These are phyloP conservation scores for Epirrhoe tristata DNA, from an alignment of 2,888 invertebrate species.

Conservation along the genomic window DNA sequence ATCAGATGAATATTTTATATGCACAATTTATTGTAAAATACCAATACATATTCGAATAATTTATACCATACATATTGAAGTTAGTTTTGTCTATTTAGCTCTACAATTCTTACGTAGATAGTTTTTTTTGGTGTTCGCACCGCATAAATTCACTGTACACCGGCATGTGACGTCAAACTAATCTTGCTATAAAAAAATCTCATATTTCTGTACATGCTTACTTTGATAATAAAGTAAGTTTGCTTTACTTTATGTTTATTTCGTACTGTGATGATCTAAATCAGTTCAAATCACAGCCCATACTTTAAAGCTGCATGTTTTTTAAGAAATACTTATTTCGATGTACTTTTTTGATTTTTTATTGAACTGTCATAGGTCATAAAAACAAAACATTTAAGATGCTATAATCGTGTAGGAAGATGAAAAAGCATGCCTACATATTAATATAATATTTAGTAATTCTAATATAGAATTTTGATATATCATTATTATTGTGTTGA, in stretches of 20 bases:
- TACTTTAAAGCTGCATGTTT: too few relatives aligned
- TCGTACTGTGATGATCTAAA: background rate
- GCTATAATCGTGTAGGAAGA: too few relatives aligned
- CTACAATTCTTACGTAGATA: background rate
- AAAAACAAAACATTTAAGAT: too few relatives aligned
- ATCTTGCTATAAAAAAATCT: background rate
- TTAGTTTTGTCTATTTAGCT: background rate
- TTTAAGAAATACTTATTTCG: too few relatives aligned
- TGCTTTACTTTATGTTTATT: background rate
- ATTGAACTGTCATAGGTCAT: too few relatives aligned
- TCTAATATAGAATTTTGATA: too few relatives aligned
- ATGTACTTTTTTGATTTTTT: too few relatives aligned
- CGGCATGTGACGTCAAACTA: conserved; percentile 13
- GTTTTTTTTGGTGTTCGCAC: background rate
- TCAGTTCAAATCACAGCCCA: too few relatives aligned
- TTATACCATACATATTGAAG: background rate
- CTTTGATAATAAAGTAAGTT: background rate
- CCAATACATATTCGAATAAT: too few relatives aligned
- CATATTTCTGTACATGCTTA: background rate
- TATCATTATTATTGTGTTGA: too few relatives aligned
- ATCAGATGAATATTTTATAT: background rate
- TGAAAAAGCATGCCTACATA: too few relatives aligned
- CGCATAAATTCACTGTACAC: background rate
- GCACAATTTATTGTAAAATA: background rate
- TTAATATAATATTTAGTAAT: too few relatives aligned